These are phyloP conservation scores for Copsychus sechellarum DNA, from an alignment of 2,113 vertebrate genomes.

Conservation along the genomic window DNA sequence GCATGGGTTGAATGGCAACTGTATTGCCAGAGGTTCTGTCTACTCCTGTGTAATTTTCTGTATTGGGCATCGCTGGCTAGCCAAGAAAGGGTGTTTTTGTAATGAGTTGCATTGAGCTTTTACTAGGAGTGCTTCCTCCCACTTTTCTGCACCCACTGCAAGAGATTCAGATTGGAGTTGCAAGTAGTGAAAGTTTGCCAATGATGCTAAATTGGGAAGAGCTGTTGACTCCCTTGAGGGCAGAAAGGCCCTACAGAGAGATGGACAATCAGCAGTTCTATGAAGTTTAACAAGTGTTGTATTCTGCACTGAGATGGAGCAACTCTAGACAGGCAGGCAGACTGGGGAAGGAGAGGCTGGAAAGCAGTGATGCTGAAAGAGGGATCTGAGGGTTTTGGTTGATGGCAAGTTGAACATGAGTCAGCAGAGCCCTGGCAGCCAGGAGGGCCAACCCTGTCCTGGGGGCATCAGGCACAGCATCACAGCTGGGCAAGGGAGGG, in stretches of 20 bases:
- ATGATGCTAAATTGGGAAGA: not conserved
- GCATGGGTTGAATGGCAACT: not conserved
- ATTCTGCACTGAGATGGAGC: not conserved
- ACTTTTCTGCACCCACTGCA: not conserved
- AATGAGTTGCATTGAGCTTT: not conserved
- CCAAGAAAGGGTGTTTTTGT: not conserved
- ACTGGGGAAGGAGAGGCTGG: not conserved
- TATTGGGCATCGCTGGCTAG: not conserved
- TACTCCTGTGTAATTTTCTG: not conserved
- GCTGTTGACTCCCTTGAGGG: too few species aligned
- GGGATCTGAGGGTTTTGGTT: rapidly evolving
- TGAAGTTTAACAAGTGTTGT: not conserved
- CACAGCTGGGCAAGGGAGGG: not conserved
- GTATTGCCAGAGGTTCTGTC: not conserved
- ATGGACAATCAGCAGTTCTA: not conserved
- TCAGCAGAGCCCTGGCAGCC: not conserved
- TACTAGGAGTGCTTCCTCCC: not conserved
- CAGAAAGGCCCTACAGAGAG: not conserved
- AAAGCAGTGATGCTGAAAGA: rapidly evolving
- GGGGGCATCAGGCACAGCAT: not conserved
- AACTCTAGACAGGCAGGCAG: rapidly evolving
- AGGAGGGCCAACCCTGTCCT: not conserved
- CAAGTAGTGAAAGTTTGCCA: not conserved
- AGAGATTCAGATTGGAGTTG: not conserved
- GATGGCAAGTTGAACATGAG: rapidly evolving